Evolutionary conservation across 1,140 invertebrate genomes (phyloP).

Genomic region (Portunus trituberculatus): DNA sequence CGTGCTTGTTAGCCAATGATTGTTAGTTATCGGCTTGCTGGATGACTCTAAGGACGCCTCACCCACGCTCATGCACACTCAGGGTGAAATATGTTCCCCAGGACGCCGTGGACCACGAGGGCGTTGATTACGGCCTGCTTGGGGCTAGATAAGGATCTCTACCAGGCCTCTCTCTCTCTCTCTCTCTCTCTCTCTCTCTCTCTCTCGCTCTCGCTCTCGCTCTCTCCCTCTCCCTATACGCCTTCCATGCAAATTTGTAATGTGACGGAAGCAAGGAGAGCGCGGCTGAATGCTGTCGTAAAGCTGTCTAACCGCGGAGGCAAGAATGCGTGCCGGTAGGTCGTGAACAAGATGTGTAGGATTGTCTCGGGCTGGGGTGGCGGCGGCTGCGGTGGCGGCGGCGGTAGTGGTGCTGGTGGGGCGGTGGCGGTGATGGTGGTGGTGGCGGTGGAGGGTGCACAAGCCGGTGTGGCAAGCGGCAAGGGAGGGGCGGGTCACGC

Average conservation of each 20-base stretch:
- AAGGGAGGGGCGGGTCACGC: background rate
- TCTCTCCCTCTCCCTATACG: background rate
- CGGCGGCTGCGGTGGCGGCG: background rate
- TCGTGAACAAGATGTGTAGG: conserved; percentile 1
- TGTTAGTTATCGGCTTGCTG: background rate
- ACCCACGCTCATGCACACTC: background rate
- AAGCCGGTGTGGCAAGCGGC: background rate
- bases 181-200: conserved; percentile 40
- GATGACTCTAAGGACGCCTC: background rate
- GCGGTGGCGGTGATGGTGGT: background rate
- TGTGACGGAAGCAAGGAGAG: background rate
- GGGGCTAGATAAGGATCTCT: background rate
- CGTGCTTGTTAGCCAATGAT: background rate
- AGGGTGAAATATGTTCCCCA: background rate
- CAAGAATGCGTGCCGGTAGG: background rate
- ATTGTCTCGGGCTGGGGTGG: background rate
- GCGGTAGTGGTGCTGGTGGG: background rate
- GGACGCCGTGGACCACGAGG: background rate
- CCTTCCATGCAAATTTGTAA: conserved; percentile 23
- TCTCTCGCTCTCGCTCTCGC: background rate
- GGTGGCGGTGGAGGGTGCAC: background rate
- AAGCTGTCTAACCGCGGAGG: background rate
- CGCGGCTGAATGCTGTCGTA: background rate
- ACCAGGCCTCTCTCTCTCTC: conserved; percentile 21
- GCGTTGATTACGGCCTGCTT: background rate